phyloP scores from a whole-genome alignment of 2,797 vertebrate species.

The Parambassis ranga region DNA sequence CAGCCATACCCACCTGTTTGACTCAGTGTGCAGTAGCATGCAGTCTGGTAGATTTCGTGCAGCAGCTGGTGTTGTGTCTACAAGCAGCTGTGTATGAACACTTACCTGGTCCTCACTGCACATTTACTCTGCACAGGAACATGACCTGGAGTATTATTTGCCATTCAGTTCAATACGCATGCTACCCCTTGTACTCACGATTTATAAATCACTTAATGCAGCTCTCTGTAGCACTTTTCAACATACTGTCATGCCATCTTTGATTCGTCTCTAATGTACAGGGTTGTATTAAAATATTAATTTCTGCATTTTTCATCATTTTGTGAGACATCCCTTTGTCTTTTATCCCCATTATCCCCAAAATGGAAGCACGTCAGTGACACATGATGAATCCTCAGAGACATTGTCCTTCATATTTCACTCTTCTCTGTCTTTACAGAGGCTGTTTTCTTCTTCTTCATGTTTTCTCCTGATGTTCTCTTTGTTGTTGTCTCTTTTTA shows the following conservation, averaged over 20 bases:
- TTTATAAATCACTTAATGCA: background rate
- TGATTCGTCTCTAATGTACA: conserved; percentile 10
- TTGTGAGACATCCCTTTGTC: conserved; percentile 24
- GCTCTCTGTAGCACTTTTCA: background rate
- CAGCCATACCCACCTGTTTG: conserved; percentile 14
- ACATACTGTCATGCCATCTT: conserved; percentile 18
- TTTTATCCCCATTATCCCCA: conserved; percentile 29
- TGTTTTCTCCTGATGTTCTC: conserved; percentile 19
- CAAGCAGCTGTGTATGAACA: conserved; percentile 37
- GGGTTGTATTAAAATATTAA: conserved; percentile 41
- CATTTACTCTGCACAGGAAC: background rate
- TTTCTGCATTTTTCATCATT: conserved; percentile 23
- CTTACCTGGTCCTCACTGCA: conserved; percentile 14
- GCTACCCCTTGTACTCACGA: conserved; percentile 14
- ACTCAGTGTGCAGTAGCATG: background rate
- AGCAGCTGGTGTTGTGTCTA: conserved; percentile 40
- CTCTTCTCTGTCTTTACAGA: background rate
- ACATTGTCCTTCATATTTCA: background rate
- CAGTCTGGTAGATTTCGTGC: background rate
- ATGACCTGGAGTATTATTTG: background rate
- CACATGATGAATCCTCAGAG: background rate
- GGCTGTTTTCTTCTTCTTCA: conserved; percentile 10
- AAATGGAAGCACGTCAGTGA: conserved; percentile 16
- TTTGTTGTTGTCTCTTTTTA: background rate
- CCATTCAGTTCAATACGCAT: background rate